Percentiles rank a stretch among this genome's conserved stretches.
These are phyloP conservation scores for Drosophila paulistorum DNA, from an alignment of 1,140 invertebrate genomes.

Conservation along the genomic window DNA sequence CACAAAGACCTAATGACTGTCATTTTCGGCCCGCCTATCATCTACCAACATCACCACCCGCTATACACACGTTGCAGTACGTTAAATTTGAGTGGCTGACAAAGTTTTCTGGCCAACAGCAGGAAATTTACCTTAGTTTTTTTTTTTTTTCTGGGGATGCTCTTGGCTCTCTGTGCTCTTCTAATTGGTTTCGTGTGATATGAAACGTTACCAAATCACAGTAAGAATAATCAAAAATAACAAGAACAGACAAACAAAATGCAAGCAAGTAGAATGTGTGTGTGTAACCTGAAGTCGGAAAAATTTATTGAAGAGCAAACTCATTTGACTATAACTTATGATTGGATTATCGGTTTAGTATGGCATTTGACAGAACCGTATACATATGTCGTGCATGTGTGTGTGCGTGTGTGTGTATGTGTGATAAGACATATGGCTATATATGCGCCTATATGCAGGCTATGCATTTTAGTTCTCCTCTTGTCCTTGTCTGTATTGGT, in stretches of 20 bases:
- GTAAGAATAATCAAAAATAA: slow-evolving; percentile 35
- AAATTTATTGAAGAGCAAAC: slow-evolving; percentile 78
- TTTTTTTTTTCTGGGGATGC: slow-evolving; percentile 3
- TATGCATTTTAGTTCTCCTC: slow-evolving; percentile 36
- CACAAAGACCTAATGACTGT: slow-evolving; percentile 16
- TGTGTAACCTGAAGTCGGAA: slow-evolving; percentile 40
- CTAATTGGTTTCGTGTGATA: slow-evolving; percentile 53
- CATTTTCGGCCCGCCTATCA: neutral
- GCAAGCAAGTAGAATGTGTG: neutral
- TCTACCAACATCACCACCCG: neutral
- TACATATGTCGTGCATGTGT: slow-evolving; percentile 18
- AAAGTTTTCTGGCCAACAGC: slow-evolving; percentile 25
- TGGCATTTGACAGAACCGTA: slow-evolving; percentile 68
- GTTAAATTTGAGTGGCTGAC: slow-evolving; percentile 59
- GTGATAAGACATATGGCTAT: slow-evolving; percentile 12
- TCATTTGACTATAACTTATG: slow-evolving; percentile 80
- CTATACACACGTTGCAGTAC: slow-evolving; percentile 33
- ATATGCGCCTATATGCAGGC: slow-evolving; percentile 71
- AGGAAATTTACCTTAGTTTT: no score
- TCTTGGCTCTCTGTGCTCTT: slow-evolving; percentile 11
- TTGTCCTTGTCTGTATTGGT: neutral
- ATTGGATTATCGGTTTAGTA: slow-evolving; percentile 80
- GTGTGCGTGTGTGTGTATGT: slow-evolving; percentile 29
- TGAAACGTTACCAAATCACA: slow-evolving; percentile 35
- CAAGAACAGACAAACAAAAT: neutral